phyloP scores from a whole-genome alignment of 1,140 invertebrate genomes.

The Choristoneura fumiferana region DNA sequence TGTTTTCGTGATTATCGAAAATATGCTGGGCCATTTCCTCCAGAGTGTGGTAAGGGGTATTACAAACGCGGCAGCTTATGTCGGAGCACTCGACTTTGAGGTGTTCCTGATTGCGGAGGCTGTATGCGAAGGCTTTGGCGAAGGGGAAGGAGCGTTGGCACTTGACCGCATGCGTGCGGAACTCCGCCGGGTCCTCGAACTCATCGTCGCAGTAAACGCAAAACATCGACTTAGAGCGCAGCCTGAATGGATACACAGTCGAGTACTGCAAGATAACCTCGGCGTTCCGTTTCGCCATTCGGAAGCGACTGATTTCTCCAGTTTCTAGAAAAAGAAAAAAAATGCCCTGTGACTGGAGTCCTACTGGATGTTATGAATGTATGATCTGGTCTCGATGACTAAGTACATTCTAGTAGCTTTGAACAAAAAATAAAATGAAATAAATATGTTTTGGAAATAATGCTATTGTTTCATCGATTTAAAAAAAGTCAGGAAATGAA shows the following conservation, averaged over 20 bases:
- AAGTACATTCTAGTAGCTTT: conserved; percentile 27
- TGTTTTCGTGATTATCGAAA: conserved; percentile 31
- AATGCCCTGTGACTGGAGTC: conserved; percentile 37
- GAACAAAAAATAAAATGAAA: too few relatives aligned
- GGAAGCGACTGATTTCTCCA: conserved; percentile 32
- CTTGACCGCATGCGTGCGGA: conserved; percentile 44
- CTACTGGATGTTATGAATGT: conserved; percentile 11
- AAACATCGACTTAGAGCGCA: conserved; percentile 47
- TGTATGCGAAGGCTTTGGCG: conserved; percentile 47
- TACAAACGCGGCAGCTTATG: conserved; percentile 45
- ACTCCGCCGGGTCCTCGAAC: conserved; percentile 41
- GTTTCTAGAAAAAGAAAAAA: conserved; percentile 58
- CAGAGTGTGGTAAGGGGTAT: conserved; percentile 30
- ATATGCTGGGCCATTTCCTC: conserved; percentile 43
- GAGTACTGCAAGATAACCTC: conserved; percentile 62
- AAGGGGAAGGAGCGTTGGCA: conserved; percentile 42
- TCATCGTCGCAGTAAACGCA: conserved; percentile 67
- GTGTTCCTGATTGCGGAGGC: conserved; percentile 34
- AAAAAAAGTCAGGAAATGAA: too few relatives aligned
- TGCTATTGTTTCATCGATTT: too few relatives aligned
- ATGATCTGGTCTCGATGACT: conserved; percentile 29
- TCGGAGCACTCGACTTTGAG: conserved; percentile 53
- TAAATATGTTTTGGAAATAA: too few relatives aligned
- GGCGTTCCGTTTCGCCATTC: conserved; percentile 58
- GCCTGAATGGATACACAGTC: conserved; percentile 61